These are phyloP conservation scores for Tetanocera ferruginea DNA, from an alignment of 2,888 invertebrate genomes.

Conservation along the genomic window DNA sequence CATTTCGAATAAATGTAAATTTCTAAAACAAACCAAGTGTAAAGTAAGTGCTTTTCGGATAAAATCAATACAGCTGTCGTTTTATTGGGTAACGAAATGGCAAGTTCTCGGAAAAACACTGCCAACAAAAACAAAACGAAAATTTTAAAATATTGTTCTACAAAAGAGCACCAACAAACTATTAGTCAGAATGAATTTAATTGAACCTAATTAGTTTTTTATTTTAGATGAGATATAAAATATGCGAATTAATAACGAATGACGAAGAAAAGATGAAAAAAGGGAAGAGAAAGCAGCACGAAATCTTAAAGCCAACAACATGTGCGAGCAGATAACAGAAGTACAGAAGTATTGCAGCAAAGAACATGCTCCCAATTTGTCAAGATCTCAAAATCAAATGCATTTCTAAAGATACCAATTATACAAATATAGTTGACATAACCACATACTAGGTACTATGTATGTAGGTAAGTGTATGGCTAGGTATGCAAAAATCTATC, in stretches of 20 bases:
- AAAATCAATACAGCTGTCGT: not conserved
- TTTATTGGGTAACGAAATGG: not conserved
- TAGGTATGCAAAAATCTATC: no score
- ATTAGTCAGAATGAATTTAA: not conserved
- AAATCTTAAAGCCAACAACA: not conserved
- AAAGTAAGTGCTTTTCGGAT: not conserved
- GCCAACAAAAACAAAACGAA: not conserved
- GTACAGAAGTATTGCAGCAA: not conserved
- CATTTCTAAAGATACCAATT: conserved; percentile 12
- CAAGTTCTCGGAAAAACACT: not conserved
- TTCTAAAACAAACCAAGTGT: not conserved
- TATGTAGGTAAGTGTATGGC: no score
- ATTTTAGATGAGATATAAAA: not conserved
- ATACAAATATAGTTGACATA: not conserved
- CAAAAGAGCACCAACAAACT: not conserved
- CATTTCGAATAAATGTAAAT: not conserved
- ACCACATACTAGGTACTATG: not conserved
- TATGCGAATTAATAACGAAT: not conserved
- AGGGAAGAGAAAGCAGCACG: not conserved
- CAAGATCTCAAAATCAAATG: conserved; percentile 20
- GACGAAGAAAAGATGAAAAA: not conserved
- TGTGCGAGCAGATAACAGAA: not conserved
- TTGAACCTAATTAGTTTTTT: not conserved
- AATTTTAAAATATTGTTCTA: not conserved
- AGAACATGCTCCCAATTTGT: conserved; percentile 20